Evolutionary conservation across 2,888 invertebrate genomes (phyloP), one percentile per base, ranked within the genome.

Genomic region (Galerucella pusilla): DNA sequence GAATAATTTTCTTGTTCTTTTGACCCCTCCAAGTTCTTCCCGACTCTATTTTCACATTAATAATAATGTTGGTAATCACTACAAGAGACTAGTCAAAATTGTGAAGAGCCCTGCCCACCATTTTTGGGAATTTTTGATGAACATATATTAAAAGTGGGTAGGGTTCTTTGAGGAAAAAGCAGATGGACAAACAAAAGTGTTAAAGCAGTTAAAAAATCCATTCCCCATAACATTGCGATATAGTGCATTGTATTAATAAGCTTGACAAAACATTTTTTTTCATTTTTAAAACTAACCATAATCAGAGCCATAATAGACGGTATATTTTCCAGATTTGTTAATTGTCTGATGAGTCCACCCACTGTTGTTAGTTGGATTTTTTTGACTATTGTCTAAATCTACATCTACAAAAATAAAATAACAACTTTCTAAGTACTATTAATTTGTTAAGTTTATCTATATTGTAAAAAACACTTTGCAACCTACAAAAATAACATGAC

Each of bases 231-330:
- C 7, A 42, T 35, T 35, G 35, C 28, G 6, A 4, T 10, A 45
- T 1, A 45, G 5, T 54, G 54, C 57, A 57, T 9, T 35, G 28
- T 45, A 12, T 63, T n/a, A 11, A 66, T 63, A 67, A 52, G 49
- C 67, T 20, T 46, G 11, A 20, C 49, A 65, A 16, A 57, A 16
- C 57, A 54, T n/a, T 10, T 57, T 61, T 35, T 61, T 61, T 61
- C 12, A 2, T 4, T 35, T n/a, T 65, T 20, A 73, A 49, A 80
- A 85, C 85, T 84, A 83, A 85, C 85, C 85, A 75, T 85, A 85
- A 81, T 84, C 82, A n/a, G 81, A 69, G 20, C 75, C 78, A 75
- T 84, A 85, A 79, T 78, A 79, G 42, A 80, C 81, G 46, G 79
- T 68, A 75, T 81, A 81, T 80, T 81, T 81, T 67, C 83, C 83